phyloP scores from a whole-genome alignment of 1,140 invertebrate species.

The Brachionus asplanchnoidis region DNA sequence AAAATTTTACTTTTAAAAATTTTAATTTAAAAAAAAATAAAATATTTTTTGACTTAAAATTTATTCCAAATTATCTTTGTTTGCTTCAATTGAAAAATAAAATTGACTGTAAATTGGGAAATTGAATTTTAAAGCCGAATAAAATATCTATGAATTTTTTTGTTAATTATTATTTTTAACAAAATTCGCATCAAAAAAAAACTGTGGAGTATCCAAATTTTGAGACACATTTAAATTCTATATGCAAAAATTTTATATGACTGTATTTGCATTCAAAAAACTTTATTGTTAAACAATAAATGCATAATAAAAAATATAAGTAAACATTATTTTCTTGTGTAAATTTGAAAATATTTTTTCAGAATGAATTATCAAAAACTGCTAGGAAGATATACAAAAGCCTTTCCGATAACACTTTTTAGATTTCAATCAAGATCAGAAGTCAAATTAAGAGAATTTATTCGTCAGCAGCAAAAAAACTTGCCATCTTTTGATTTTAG shows the following conservation, averaged over 20 bases:
- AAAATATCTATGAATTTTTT: too few species aligned
- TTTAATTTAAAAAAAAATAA: slow-evolving; percentile 6
- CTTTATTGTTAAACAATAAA: background rate
- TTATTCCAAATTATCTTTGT: background rate
- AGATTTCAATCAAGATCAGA: background rate
- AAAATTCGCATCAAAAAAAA: too few species aligned
- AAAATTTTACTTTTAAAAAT: background rate
- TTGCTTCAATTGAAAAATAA: background rate
- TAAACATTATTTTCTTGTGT: too few species aligned
- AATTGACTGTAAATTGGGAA: too few species aligned
- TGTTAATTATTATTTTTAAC: too few species aligned
- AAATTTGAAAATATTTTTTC: too few species aligned
- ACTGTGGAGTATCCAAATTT: background rate
- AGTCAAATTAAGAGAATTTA: slow-evolving; percentile 7
- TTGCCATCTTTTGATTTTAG: slow-evolving; percentile 7
- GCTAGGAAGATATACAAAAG: background rate
- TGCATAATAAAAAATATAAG: background rate
- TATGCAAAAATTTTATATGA: background rate
- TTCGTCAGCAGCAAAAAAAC: background rate
- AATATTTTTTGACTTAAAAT: background rate
- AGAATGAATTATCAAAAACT: background rate
- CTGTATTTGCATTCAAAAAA: background rate
- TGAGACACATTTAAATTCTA: background rate
- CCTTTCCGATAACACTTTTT: background rate
- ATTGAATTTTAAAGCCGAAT: too few species aligned